phyloP scores from a whole-genome alignment of 2,888 invertebrate genomes.

The Caenorhabditis sp. region DNA sequence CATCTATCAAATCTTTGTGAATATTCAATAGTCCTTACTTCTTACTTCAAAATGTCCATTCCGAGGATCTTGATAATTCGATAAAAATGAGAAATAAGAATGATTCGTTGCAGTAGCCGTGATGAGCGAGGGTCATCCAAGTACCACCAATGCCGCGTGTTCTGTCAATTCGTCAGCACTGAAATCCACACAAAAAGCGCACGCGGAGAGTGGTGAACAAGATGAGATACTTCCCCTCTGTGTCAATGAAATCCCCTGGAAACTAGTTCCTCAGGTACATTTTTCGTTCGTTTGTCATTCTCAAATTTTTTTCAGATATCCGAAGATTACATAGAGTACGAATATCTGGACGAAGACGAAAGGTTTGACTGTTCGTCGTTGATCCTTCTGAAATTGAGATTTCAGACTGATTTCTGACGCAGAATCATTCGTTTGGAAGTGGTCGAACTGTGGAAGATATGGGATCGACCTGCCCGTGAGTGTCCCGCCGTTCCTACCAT shows the following conservation, averaged over 20 bases:
- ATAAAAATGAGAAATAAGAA: constrained; percentile 8
- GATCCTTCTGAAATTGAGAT: neutral
- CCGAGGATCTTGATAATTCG: neutral
- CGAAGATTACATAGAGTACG: constrained; percentile 2
- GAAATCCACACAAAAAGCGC: neutral
- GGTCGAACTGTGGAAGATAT: constrained; percentile 53
- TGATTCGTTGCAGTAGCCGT: constrained; percentile 1
- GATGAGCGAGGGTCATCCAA: constrained; percentile 25
- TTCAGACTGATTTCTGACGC: constrained; percentile 29
- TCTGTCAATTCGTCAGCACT: constrained; percentile 7
- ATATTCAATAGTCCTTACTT: neutral
- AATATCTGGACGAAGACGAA: constrained; percentile 14
- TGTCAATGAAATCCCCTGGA: constrained; percentile 48
- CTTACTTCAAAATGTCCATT: constrained; percentile 40
- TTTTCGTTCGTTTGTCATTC: neutral
- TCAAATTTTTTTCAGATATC: constrained; percentile 27
- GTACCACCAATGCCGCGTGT: neutral
- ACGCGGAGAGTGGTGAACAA: neutral
- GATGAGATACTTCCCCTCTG: constrained; percentile 1
- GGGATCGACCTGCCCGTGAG: constrained; percentile 51
- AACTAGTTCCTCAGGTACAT: constrained; percentile 32
- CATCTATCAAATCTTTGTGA: constrained; percentile 13
- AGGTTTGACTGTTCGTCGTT: neutral
- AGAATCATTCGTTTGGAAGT: constrained; percentile 57
- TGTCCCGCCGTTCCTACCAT: neutral